A percentile compares a stretch with the other conserved stretches of the same genome.
Conservation (phyloP, 2,113 vertebrate genomes). For the Gallinago paraguaiae region DNA sequence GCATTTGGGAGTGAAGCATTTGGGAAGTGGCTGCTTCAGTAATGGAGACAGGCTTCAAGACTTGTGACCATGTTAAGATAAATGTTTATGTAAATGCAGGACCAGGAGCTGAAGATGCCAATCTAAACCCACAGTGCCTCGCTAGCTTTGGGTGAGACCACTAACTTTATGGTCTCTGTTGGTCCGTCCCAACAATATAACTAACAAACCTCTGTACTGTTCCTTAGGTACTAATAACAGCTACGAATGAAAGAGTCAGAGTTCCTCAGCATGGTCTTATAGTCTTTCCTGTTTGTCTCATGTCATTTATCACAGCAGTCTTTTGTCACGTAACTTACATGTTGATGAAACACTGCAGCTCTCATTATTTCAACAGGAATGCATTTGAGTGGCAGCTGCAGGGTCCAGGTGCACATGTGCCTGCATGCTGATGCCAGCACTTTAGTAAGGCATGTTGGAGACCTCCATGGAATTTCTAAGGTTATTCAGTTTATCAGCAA, state of each 20-base stretch:
- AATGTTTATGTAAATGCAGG: background rate
- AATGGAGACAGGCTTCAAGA: background rate
- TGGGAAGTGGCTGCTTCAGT: background rate
- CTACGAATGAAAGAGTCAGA: background rate
- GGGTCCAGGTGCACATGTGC: background rate
- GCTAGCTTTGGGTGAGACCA: background rate
- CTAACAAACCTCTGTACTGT: background rate
- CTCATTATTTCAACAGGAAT: background rate
- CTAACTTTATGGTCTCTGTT: background rate
- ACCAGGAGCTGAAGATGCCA: background rate
- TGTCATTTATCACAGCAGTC: background rate
- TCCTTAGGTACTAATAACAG: background rate
- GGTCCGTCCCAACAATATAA: background rate
- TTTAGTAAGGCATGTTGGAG: background rate
- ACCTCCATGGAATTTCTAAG: background rate
- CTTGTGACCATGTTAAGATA: background rate
- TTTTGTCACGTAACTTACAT: background rate
- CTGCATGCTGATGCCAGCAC: background rate
- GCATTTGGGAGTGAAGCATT: too few relatives aligned
- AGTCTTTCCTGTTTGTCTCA: background rate
- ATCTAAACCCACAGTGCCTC: background rate
- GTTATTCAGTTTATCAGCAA: background rate
- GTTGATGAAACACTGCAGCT: slow-evolving; percentile 1
- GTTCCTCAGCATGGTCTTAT: background rate
- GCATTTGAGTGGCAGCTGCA: background rate